Evolutionary conservation across 1,140 invertebrate genomes (phyloP), one percentile per base, ranked within the genome.

Genomic region (Bombus superbus): DNA sequence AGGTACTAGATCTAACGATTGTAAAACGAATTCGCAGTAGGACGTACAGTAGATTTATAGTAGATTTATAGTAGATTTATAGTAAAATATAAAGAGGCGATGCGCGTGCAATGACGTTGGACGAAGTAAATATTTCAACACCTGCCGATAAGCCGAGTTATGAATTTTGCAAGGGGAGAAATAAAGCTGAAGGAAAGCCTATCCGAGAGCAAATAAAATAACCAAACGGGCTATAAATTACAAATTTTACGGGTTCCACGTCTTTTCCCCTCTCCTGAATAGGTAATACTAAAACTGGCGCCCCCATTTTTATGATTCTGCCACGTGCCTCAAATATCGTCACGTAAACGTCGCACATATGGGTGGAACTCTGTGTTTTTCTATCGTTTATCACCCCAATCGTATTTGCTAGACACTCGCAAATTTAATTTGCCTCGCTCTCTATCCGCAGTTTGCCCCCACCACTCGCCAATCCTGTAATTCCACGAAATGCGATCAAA

Each of bases 211-310:
- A 53, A 53, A 53, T 53, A 53, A 53, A 53, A 53, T 53, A 53
- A 53, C 47, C 47, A 53, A 22, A 53, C 18, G 8, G 18, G 18
- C 47, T 53, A 53, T 53, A 53, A 53, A 53, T 53, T 53, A 53
- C 47, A 53, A 53, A 53, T 53, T 53, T 53, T 8, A 22, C 18
- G 18, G 13, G 62, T 32, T 66, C 15, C 2, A 35, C n/a, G 5
- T 18, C 62, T 66, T 15, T 32, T 18, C 35, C 15, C 32, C 8
- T 22, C 15, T 32, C 8, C 66, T 25, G 32, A 68, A 73, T 73
- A 47, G 25, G 59, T 62, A 62, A 62, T 47, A 73, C 72, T 73
- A 47, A 73, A 73, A 72, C 72, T 40, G 72, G 32, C 47, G 47
- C 47, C 40, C 47, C 47, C 2, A 11, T 3, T 35, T 75, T 75